These are phyloP conservation scores for Scyliorhinus canicula DNA, from an alignment of 2,797 vertebrate genomes.

Conservation along the genomic window DNA sequence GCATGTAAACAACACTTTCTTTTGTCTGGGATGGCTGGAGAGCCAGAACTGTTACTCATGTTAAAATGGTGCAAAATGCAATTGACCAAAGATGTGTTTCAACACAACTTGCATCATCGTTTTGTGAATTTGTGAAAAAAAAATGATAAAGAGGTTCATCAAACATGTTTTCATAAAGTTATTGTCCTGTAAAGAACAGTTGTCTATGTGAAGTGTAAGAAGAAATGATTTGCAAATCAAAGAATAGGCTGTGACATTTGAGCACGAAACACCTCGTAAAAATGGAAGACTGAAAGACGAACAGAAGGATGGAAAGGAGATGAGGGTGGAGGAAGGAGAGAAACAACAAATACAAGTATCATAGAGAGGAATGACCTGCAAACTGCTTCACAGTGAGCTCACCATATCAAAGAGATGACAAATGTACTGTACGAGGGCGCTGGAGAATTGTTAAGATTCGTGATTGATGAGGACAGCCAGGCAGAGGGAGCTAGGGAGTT, in stretches of 20 bases:
- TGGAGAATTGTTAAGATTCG: too few species aligned
- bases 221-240: not conserved
- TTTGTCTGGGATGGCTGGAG: not conserved
- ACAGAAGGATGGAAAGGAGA: too few species aligned
- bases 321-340: not conserved
- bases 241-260: not conserved
- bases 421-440: too few species aligned
- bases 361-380: not conserved
- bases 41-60: not conserved
- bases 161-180: not conserved
- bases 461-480: too few species aligned
- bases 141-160: not conserved
- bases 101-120: not conserved
- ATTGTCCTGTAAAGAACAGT: not conserved
- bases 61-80: not conserved
- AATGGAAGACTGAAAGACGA: not conserved
- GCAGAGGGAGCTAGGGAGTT: too few species aligned
- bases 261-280: not conserved
- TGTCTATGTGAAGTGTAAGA: not conserved
- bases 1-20: not conserved
- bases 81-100: not conserved
- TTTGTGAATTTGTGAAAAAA: not conserved
- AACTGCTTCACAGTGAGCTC: not conserved
- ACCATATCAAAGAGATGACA: too few species aligned
- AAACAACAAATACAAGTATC: not conserved